A percentile compares a stretch with the other conserved stretches of the same genome.
These are phyloP conservation scores for Australoheros facetus DNA, from an alignment of 2,797 vertebrate genomes.

Conservation along the genomic window DNA sequence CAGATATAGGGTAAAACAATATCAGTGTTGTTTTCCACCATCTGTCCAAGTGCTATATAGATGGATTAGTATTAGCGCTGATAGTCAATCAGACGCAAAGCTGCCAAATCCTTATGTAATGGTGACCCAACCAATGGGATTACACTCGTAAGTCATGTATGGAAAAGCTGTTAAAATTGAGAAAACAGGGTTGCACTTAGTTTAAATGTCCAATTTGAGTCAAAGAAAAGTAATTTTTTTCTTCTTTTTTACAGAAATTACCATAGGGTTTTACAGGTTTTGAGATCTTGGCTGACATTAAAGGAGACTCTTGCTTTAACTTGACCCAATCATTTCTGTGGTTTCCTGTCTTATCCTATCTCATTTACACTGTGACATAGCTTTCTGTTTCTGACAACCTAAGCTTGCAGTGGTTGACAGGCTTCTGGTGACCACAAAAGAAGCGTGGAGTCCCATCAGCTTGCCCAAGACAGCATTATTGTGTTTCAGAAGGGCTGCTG, in stretches of 20 bases:
- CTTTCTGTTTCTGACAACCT: conserved; percentile 39
- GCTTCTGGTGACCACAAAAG: conserved; percentile 56
- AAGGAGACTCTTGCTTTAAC: conserved; percentile 10
- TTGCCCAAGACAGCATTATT: conserved; percentile 5
- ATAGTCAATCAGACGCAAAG: conserved; percentile 75
- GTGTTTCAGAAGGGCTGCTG: conserved; percentile 35
- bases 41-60: conserved; percentile 56
- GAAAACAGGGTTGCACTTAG: conserved; percentile 32
- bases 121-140: conserved; percentile 68
- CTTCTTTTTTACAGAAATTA: background rate
- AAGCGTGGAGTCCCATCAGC: conserved; percentile 51
- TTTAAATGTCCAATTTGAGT: conserved; percentile 24
- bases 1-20: conserved; percentile 7
- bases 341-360: conserved; percentile 57
- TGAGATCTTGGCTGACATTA: conserved; percentile 1
- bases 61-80: conserved; percentile 73
- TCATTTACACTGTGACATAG: conserved; percentile 13
- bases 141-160: conserved; percentile 68
- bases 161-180: conserved; percentile 69
- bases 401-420: conserved; percentile 37
- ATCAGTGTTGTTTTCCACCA: conserved; percentile 52
- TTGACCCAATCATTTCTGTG: conserved; percentile 36
- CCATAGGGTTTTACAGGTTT: background rate
- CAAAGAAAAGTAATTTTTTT: background rate
- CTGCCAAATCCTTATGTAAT: conserved; percentile 76